Evolutionary conservation across 2,888 invertebrate genomes (phyloP), one percentile per base, ranked within the genome.

Genomic region (Calliopum simillimum): DNA sequence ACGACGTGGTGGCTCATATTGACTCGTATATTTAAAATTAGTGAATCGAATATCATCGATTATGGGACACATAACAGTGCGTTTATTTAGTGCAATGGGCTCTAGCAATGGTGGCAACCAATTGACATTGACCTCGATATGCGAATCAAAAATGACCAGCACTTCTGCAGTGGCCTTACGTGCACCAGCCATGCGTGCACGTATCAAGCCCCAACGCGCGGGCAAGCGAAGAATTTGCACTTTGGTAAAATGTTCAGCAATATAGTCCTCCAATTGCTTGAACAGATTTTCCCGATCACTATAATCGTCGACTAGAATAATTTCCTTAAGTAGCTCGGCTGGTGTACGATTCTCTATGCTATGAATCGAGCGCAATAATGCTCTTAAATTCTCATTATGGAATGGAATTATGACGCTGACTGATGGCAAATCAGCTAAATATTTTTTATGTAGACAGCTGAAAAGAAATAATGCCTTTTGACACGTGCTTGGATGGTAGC

Each of bases 41-140:
- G 95, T 96, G 85, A 90, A 87, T 0, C 96, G 96, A 66, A 99
- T 90, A 16, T 98, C 97, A 87, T 99, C 98, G 73, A 99, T 98
- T 82, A 96, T 97, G 1, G 98, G 98, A 83, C 98, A 99, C 13
- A 97, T 95, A 69, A 94, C 96, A 3, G 95, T 94, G 78, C 91
- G 91, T 80, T 94, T 92, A 86, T 96, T 90, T 77, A 91, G 84
- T 11, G 95, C 94, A 80, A 98, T 98, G 0, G 97, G 97, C 78
- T 96, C 96, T 89, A 96, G 86, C 78, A 97, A 87, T 19, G 97
- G 97, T 12, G 97, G 97, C 74, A 97, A 84, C 96, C 97, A 97
- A 86, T 97, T 97, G 74, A 95, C 92, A 80, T 94, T 96, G 41
- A 95, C 94, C 85, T 96, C 96, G 0, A 94, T 93, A 80, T 98